Conservation (phyloP, 2,113 vertebrate species). For the Lathamus discolor region DNA sequence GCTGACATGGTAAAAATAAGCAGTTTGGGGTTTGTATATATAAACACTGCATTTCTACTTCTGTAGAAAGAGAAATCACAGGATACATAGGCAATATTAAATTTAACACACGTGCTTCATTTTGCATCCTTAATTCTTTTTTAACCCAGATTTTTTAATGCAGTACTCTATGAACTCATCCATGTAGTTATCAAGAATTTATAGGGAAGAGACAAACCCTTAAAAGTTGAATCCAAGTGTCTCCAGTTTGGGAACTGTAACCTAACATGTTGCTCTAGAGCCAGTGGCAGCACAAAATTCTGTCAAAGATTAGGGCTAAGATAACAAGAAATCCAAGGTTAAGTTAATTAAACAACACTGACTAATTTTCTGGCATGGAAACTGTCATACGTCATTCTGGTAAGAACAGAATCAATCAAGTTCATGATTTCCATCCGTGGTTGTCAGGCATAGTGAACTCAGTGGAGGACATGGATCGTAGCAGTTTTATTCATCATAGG, state of each 20-base stretch:
- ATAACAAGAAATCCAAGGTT: not conserved
- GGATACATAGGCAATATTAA: not conserved
- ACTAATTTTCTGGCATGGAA: not conserved
- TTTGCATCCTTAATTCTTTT: not conserved
- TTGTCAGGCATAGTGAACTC: not conserved
- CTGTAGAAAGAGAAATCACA: not conserved
- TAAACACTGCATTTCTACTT: not conserved
- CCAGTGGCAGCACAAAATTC: not conserved
- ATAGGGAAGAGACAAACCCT: not conserved
- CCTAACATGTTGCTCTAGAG: not conserved
- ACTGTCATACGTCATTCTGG: fast-evolving
- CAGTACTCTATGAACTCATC: not conserved
- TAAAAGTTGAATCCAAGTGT: not conserved
- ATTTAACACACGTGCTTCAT: not conserved
- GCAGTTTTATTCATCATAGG: not conserved
- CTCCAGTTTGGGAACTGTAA: not conserved
- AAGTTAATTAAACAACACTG: not conserved
- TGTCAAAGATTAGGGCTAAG: not conserved
- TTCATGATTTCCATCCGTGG: not conserved
- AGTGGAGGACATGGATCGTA: fast-evolving
- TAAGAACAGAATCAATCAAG: not conserved
- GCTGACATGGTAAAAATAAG: not conserved
- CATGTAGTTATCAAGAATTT: not conserved
- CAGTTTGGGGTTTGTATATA: fast-evolving
- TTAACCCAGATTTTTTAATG: not conserved